Conservation (phyloP, 2,888 invertebrate species). For the Dasypogon diadema region DNA sequence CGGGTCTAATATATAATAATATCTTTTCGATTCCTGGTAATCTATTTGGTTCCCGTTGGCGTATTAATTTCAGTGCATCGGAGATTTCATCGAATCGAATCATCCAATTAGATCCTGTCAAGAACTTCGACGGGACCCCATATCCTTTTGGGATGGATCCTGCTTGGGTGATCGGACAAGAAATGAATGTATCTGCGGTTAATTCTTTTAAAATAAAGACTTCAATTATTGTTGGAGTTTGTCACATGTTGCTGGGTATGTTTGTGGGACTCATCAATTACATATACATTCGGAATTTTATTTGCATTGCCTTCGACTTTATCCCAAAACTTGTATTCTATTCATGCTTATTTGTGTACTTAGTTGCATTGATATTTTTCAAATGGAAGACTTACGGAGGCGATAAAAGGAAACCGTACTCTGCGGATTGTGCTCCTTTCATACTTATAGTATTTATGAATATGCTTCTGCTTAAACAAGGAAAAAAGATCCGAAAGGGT, state of each 20-base stretch:
- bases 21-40: conserved; percentile 96
- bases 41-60: conserved; percentile 94
- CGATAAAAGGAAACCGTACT: conserved; percentile 62
- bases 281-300: conserved; percentile 81
- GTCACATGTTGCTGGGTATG: conserved; percentile 98
- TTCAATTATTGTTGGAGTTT: conserved; percentile 94
- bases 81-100: conserved; percentile 70
- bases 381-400: conserved; percentile 84
- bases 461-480: conserved; percentile 91
- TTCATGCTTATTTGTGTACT: conserved; percentile 91
- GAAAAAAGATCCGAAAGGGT: conserved; percentile 59
- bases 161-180: conserved; percentile 80
- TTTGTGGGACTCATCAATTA: conserved; percentile 88
- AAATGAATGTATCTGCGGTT: conserved; percentile 90
- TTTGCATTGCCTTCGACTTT: conserved; percentile 92
- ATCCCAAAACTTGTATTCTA: conserved; percentile 96
- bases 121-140: conserved; percentile 75
- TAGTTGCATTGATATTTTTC: conserved; percentile 93
- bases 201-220: conserved; percentile 96
- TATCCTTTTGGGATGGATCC: conserved; percentile 92
- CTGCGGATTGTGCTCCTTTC: conserved; percentile 87
- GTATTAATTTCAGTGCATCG: conserved; percentile 72
- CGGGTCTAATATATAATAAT: conserved; percentile 98
- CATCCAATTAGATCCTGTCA: conserved; percentile 77
- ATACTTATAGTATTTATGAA: conserved; percentile 98